Percentiles rank a stretch among this genome's conserved stretches.
Conservation (phyloP, 1,140 invertebrate genomes). For the Drosophila miranda region DNA sequence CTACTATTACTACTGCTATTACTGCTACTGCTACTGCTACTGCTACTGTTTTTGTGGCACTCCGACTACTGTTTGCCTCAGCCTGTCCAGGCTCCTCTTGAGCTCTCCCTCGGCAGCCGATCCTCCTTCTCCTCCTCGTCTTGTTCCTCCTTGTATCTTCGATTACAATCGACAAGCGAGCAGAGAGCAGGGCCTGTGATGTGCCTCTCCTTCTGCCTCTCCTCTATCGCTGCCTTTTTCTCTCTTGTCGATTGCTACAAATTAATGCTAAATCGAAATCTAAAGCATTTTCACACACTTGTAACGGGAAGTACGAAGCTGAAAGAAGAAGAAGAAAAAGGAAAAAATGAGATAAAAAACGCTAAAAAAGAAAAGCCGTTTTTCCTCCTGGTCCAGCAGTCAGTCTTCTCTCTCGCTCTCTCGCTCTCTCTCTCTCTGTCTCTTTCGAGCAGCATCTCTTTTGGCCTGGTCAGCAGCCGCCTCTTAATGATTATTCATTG, state of each 20-base stretch:
- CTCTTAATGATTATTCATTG: conserved; percentile 79
- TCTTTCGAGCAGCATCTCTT: conserved; percentile 23
- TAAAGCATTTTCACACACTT: conserved; percentile 80
- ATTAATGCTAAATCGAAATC: conserved; percentile 79
- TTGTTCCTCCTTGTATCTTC: conserved; percentile 20
- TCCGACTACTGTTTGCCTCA: too few relatives aligned
- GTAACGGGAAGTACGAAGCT: conserved; percentile 67
- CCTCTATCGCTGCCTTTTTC: conserved; percentile 4
- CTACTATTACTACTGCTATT: too few relatives aligned
- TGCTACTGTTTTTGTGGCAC: too few relatives aligned
- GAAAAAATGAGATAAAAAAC: conserved; percentile 9
- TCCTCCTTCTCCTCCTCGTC: too few relatives aligned
- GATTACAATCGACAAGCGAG: conserved; percentile 73
- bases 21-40: too few relatives aligned
- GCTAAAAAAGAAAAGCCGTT: conserved; percentile 55
- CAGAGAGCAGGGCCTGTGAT: conserved; percentile 42
- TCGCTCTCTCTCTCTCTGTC: background rate
- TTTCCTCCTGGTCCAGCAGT: conserved; percentile 24
- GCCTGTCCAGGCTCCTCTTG: too few relatives aligned
- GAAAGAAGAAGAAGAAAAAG: conserved; percentile 10
- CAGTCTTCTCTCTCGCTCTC: background rate
- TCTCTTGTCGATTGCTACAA: conserved; percentile 52
- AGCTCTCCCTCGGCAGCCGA: too few relatives aligned
- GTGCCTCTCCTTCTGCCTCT: background rate
- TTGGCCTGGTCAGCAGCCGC: conserved; percentile 49